These are phyloP conservation scores for Rhagologus leucostigma DNA, from an alignment of 2,113 vertebrate genomes.

Conservation along the genomic window DNA sequence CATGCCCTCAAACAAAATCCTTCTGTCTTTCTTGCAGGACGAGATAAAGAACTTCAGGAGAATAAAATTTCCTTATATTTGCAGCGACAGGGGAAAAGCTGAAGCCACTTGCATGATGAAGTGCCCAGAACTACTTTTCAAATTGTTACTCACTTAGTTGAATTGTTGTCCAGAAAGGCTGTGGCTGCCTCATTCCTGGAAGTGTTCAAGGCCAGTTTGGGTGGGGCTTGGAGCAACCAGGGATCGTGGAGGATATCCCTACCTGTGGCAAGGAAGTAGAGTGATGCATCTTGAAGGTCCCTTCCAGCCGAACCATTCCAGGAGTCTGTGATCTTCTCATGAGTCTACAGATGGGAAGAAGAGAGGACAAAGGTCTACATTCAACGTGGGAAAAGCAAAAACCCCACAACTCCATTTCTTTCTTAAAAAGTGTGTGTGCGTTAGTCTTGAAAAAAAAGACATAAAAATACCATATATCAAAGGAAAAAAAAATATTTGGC, in stretches of 20 bases:
- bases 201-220: not conserved
- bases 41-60: not conserved
- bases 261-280: not conserved
- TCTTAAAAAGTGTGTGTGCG: fast-evolving
- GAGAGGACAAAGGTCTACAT: not conserved
- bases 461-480: not conserved
- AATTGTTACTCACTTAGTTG: not conserved
- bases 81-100: not conserved
- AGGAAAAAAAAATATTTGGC: not conserved
- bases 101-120: fast-evolving
- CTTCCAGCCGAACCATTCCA: not conserved
- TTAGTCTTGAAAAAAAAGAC: not conserved
- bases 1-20: not conserved
- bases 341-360: not conserved
- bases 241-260: no score
- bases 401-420: fast-evolving
- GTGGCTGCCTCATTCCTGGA: not conserved
- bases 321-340: not conserved
- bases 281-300: not conserved
- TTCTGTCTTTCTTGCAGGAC: not conserved
- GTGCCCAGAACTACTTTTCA: not conserved
- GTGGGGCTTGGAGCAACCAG: not conserved
- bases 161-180: not conserved
- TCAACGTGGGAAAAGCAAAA: not conserved
- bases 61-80: not conserved